These are phyloP conservation scores for Chloroceryle amazona DNA, from an alignment of 2,797 vertebrate species.

Conservation along the genomic window DNA sequence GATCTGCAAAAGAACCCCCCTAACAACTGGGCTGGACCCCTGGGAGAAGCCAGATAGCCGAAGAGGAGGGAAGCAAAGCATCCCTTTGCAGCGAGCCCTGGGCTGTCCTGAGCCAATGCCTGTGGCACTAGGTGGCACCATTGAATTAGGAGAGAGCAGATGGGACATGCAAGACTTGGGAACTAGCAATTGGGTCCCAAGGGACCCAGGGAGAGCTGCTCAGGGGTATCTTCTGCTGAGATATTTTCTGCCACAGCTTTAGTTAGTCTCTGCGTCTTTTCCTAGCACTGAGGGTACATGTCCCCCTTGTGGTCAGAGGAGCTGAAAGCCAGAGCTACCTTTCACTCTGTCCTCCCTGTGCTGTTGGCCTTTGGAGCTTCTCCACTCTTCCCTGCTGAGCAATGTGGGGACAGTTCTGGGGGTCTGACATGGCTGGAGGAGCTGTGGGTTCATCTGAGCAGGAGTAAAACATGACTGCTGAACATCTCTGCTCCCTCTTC, in stretches of 20 bases:
- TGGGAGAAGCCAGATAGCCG: neutral
- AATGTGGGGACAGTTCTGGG: rapidly evolving
- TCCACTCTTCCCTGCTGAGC: rapidly evolving
- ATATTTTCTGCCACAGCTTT: rapidly evolving
- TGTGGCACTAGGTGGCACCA: constrained; percentile 50
- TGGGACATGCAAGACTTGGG: rapidly evolving
- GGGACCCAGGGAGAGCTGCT: neutral
- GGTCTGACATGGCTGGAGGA: neutral
- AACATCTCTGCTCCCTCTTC: rapidly evolving
- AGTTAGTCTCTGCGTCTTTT: rapidly evolving
- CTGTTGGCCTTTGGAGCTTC: neutral
- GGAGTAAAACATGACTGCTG: neutral
- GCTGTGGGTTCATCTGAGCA: neutral
- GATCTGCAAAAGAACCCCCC: rapidly evolving
- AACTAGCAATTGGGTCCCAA: rapidly evolving
- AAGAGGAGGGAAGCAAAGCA: rapidly evolving
- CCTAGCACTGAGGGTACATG: rapidly evolving
- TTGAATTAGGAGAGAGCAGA: neutral
- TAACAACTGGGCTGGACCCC: rapidly evolving
- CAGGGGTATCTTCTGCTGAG: too few species aligned
- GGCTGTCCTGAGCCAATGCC: neutral
- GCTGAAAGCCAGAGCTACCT: rapidly evolving
- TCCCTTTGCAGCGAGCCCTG: rapidly evolving
- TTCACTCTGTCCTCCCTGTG: rapidly evolving
- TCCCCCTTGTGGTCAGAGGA: rapidly evolving